Evolutionary conservation across 2,888 invertebrate genomes (phyloP), one percentile per base, ranked within the genome.

Genomic region (Ecdyonurus torrentis): DNA sequence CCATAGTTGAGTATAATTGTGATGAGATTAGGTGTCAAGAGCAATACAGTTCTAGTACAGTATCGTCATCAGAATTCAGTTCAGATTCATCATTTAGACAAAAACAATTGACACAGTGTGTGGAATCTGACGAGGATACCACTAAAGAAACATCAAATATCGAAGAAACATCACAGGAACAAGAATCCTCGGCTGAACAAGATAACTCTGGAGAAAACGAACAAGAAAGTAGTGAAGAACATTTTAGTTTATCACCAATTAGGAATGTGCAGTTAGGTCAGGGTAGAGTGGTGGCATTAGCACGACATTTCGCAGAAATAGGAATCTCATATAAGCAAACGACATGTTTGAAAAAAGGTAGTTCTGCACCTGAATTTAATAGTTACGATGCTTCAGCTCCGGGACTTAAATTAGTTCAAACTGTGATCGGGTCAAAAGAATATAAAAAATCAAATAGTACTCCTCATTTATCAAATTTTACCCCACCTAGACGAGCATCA

Each of bases 271-370:
- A 85, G 63, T 80, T 85, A 22, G 83, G 85, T 0, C 80, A 81
- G 64, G 86, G 86, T 1, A 81, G 84, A 72, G 87, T 88, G 0
- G 85, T 83, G 64, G 85, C 83, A 53, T 75, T 89, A 64, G 79
- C 86, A 0, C 83, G 83, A 70, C 86, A 84, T 72, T 89, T 87
- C 67, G 50, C 61, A 1, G 22, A 50, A 5, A 37, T 37, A 15
- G 37, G 37, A 15, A 10, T 37, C 15, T 37, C 37, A 10, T 37
- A 37, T 37, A 37, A 15, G 37, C 37, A 37, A 37, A 15, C 37
- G 5, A 15, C 37, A 37, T 10, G 37, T 37, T 10, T 37, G 15
- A 37, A 37, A 37, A 37, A 37, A 15, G 37, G 37, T 37, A 37
- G 37, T 37, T 37, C 37, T 37, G 37, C 37, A 5, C 37, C 37